Percentiles rank a stretch among this genome's conserved stretches.
Conservation (phyloP, 2,797 vertebrate species). For the Peromyscus nudipes region DNA sequence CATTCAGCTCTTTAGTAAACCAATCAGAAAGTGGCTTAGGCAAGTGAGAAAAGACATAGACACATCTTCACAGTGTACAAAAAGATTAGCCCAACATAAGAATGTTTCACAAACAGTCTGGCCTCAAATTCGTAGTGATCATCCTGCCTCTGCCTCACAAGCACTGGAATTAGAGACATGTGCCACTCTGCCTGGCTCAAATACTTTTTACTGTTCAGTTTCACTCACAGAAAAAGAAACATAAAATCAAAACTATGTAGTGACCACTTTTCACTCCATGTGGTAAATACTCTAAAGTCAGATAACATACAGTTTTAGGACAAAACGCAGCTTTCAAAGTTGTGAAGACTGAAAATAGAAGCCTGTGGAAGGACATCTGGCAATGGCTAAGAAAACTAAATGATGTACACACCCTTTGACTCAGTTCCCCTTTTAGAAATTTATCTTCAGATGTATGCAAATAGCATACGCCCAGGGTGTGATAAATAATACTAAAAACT, state of each 20-base stretch:
- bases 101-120: not conserved
- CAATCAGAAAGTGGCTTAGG: not conserved
- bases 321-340: not conserved
- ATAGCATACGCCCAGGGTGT: not conserved
- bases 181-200: not conserved
- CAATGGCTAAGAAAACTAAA: constrained; percentile 17
- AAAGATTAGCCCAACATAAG: not conserved
- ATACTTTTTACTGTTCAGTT: not conserved
- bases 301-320: not conserved
- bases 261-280: not conserved
- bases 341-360: not conserved
- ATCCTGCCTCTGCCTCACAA: not conserved
- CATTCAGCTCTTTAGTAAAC: not conserved
- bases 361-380: not conserved
- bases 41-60: not conserved
- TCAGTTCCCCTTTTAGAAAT: not conserved
- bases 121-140: not conserved
- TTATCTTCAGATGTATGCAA: not conserved
- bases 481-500: constrained; percentile 43
- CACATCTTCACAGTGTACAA: not conserved
- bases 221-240: constrained; percentile 26
- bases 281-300: constrained; percentile 14
- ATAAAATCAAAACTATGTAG: constrained; percentile 10
- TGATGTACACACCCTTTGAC: not conserved
- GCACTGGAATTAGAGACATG: not conserved